Evolutionary conservation across 2,113 vertebrate species (phyloP).

Genomic region (Ptilonorhynchus violaceus): DNA sequence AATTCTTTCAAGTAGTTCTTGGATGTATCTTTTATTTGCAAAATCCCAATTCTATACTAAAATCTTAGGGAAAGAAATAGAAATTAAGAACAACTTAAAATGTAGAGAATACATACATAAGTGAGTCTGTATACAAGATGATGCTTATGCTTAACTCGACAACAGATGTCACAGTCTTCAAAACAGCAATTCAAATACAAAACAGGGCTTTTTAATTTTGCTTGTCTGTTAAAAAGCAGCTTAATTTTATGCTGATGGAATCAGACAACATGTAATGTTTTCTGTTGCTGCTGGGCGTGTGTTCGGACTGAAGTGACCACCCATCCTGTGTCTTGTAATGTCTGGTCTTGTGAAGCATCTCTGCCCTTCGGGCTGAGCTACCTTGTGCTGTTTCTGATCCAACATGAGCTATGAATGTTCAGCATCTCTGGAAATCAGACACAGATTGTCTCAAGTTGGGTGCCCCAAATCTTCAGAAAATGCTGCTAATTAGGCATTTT

Average conservation of each 20-base stretch:
- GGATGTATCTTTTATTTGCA: constrained; percentile 11
- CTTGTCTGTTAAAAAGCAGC: background rate
- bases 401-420: background rate
- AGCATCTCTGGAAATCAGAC: constrained; percentile 25
- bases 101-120: background rate
- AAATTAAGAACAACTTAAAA: background rate
- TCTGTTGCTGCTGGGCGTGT: background rate
- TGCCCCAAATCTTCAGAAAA: constrained; percentile 48
- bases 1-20: constrained; percentile 4
- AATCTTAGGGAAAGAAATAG: background rate
- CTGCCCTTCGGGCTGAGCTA: background rate
- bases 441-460: constrained; percentile 37
- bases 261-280: background rate
- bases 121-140: background rate
- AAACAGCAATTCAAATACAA: background rate
- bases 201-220: background rate
- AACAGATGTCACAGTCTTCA: background rate
- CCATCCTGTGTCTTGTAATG: background rate
- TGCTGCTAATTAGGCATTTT: constrained; percentile 45
- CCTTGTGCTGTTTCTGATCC: background rate
- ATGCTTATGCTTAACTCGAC: background rate
- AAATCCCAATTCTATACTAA: background rate
- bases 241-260: background rate
- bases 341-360: background rate
- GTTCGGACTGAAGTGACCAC: background rate